These are phyloP conservation scores for Heliconius aoede DNA, from an alignment of 2,888 invertebrate genomes.

Conservation along the genomic window DNA sequence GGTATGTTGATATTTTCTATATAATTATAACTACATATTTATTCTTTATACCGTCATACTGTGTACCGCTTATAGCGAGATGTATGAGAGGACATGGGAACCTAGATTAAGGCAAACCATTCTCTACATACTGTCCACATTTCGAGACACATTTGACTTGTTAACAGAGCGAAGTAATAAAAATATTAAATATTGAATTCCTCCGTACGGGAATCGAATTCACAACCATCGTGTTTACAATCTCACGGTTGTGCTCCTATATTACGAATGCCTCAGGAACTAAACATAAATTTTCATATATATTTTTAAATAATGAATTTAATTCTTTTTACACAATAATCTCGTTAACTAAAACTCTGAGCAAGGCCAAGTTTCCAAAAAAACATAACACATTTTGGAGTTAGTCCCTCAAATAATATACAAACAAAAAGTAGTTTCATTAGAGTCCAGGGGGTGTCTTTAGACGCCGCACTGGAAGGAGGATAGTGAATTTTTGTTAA, in stretches of 20 bases:
- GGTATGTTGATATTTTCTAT: neutral
- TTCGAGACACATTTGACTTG: no score
- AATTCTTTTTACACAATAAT: no score
- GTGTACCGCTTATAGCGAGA: neutral
- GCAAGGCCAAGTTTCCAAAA: neutral
- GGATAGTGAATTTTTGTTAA: slow-evolving; percentile 29
- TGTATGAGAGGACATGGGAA: neutral
- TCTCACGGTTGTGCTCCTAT: no score
- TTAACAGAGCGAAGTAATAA: no score
- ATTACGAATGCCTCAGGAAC: no score
- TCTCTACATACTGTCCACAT: no score
- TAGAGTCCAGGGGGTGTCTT: neutral
- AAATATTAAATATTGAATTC: no score
- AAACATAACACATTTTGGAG: neutral
- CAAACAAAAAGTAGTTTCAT: neutral
- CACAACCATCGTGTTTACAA: no score
- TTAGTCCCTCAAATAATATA: neutral
- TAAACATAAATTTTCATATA: no score
- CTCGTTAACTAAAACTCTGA: neutral
- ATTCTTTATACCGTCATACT: neutral
- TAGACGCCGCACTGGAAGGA: slow-evolving; percentile 2
- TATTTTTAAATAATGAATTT: no score
- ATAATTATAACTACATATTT: neutral
- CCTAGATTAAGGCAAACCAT: neutral
- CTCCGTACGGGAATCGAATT: no score